Evolutionary conservation across 1,140 invertebrate genomes (phyloP), one percentile per base, ranked within the genome.

Genomic region (Zaprionus capensis): DNA sequence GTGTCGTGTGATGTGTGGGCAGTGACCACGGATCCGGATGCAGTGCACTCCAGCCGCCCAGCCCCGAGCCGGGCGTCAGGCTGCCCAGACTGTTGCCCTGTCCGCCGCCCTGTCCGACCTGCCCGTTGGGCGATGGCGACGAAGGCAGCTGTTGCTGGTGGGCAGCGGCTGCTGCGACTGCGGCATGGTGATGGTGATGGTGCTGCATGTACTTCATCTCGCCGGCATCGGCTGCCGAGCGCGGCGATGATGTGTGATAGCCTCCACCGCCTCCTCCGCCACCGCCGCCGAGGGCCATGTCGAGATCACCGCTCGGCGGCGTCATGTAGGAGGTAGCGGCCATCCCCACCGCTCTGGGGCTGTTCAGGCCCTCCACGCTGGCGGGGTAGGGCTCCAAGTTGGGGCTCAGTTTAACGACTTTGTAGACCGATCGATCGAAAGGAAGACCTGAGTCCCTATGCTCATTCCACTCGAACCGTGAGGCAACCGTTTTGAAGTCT

Each of bases 151-250:
- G 95, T 90, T 97, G 96, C 78, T 96, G 95, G 14, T 85, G 82
- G 24, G 96, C 94, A 67, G 95, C 95, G 59, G 95, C 95, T 77
- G 96, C 94, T 49, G 95, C 95, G 36, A 95, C 95, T 0, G 88
- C 90, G 7, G 72, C 73, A 82, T 96, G 95, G 85, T 96, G 96
- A 92, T 97, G 96, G 92, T 97, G 96, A 56, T 95, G 95, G 71
- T 95, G 95, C 66, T 97, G 96, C 94, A 97, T 96, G 93, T 98
- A 99, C 93, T 99, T 99, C 97, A 99, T 98, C 93, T 98, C 98
- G 83, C 95, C 96, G 81, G 96, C 96, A 94, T 96, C 95, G 91
- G 96, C 95, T 86, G 95, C 95, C 81, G 95, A 96, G 82, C 96
- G 94, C 92, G 96, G 96, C 93, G 96, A 97, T 67, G 95, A 95